Conservation (phyloP, 2,888 invertebrate species). For the Orthosia incerta region DNA sequence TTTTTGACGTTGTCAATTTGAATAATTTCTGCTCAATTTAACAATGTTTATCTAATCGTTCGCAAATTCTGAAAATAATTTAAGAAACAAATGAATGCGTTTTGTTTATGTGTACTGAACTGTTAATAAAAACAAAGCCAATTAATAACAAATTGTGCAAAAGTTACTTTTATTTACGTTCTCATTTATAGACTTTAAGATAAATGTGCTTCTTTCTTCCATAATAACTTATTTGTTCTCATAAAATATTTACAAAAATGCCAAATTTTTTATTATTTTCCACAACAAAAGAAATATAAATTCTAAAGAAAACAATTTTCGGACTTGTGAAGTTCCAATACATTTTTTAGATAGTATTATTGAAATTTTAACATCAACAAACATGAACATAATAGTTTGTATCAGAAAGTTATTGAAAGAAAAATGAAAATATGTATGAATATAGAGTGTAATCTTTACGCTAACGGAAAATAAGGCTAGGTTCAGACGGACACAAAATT, state of each 20-base stretch:
- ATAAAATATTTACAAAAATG: constrained; percentile 5
- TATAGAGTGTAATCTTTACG: neutral
- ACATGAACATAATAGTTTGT: neutral
- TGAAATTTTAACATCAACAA: neutral
- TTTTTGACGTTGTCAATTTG: neutral
- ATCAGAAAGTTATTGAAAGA: neutral
- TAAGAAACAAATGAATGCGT: neutral
- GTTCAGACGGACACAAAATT: neutral
- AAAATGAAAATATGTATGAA: neutral
- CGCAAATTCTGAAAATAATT: neutral
- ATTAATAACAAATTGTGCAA: constrained; percentile 12
- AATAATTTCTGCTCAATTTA: neutral
- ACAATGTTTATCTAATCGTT: neutral
- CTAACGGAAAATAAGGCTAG: neutral
- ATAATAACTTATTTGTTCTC: neutral
- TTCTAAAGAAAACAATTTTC: constrained; percentile 9
- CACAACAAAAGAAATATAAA: neutral
- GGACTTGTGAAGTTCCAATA: neutral
- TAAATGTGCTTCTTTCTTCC: neutral
- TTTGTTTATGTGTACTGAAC: neutral
- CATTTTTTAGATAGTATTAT: neutral
- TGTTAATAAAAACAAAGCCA: neutral
- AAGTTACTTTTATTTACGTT: constrained; percentile 7
- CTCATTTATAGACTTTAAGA: neutral
- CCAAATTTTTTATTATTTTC: constrained; percentile 1